Evolutionary conservation across 2,797 vertebrate genomes (phyloP).

Genomic region (Mormyrops boulengeri): DNA sequence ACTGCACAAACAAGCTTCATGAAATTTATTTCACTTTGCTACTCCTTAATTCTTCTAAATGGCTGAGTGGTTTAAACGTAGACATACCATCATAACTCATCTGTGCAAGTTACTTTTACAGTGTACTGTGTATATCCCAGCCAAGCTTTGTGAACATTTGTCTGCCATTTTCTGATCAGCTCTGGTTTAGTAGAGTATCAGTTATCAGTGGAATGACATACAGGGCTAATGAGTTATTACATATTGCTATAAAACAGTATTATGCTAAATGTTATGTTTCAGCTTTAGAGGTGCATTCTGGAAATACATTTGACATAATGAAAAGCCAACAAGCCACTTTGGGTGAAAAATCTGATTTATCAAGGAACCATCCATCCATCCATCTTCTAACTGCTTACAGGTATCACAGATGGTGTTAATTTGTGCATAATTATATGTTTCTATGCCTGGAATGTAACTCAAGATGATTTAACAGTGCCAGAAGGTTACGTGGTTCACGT

Average conservation of each 20-base stretch:
- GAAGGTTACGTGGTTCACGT: not conserved
- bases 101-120: not conserved
- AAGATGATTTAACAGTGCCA: not conserved
- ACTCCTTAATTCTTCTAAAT: not conserved
- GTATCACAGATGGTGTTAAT: not conserved
- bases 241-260: not conserved
- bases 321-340: not conserved
- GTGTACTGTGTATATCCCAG: not conserved
- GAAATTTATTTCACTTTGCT: not conserved
- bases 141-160: not conserved
- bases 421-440: not conserved
- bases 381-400: not conserved
- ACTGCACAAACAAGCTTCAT: not conserved
- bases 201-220: not conserved
- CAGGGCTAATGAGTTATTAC: not conserved
- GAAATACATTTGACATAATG: not conserved
- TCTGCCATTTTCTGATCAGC: not conserved
- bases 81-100: not conserved
- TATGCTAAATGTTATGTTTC: not conserved
- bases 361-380: not conserved
- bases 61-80: not conserved
- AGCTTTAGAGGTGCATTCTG: not conserved
- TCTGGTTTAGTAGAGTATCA: not conserved
- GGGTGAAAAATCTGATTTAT: not conserved
- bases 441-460: not conserved